These are phyloP conservation scores for Lota lota DNA, from an alignment of 2,113 vertebrate genomes.

Conservation along the genomic window DNA sequence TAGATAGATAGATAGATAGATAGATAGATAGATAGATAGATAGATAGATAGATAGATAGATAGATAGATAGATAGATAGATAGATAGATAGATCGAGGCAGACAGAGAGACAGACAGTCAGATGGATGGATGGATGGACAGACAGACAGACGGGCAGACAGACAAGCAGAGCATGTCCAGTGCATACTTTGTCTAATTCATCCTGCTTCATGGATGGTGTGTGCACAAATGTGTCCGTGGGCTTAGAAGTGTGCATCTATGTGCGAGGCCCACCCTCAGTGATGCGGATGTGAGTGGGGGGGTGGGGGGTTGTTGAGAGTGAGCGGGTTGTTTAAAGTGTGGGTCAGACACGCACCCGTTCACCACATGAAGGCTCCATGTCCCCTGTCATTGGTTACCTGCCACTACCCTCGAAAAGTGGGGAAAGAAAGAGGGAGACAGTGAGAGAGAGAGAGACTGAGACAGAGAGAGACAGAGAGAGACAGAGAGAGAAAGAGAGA, in stretches of 20 bases:
- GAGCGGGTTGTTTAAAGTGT: constrained; percentile 40
- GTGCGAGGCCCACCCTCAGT: not conserved
- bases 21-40: no score
- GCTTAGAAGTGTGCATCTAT: not conserved
- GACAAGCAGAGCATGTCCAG: no score
- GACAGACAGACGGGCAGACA: no score
- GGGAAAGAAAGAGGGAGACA: constrained; percentile 23
- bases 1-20: no score
- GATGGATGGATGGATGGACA: no score
- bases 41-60: no score
- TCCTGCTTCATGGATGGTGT: not conserved
- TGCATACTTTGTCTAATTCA: no score
- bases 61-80: no score
- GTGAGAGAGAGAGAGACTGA: constrained; percentile 23
- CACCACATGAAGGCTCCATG: constrained; percentile 49
- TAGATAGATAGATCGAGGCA: no score
- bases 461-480: constrained; percentile 1
- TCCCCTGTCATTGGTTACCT: constrained; percentile 48
- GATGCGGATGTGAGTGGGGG: not conserved
- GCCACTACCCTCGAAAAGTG: constrained; percentile 47
- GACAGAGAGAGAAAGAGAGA: no score
- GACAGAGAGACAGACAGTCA: no score
- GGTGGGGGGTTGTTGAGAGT: not conserved
- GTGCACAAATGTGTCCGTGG: not conserved
- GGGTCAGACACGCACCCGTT: constrained; percentile 48